Percentiles rank a stretch among this genome's conserved stretches.
These are phyloP conservation scores for Myiozetetes cayanensis DNA, from an alignment of 2,113 vertebrate species.

Conservation along the genomic window DNA sequence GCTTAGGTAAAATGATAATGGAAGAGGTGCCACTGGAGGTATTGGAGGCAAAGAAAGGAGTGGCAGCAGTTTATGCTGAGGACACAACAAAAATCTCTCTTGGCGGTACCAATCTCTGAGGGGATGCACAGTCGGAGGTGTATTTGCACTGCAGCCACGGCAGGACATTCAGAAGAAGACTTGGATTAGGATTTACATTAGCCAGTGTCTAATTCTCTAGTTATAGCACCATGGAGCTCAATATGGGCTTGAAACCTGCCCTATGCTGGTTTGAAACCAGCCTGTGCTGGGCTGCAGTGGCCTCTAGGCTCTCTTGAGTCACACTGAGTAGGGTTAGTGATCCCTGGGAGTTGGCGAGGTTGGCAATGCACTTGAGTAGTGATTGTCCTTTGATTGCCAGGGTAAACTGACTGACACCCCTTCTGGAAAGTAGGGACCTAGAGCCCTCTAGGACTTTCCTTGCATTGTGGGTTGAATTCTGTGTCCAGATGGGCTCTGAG, in stretches of 20 bases:
- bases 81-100: background rate
- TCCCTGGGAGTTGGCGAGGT: background rate
- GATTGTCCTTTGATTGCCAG: background rate
- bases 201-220: background rate
- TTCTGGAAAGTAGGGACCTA: background rate
- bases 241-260: background rate
- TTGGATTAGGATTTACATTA: background rate
- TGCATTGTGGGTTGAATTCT: background rate
- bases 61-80: background rate
- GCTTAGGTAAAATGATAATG: background rate
- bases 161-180: background rate
- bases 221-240: background rate
- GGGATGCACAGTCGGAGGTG: background rate
- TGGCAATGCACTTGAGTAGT: background rate
- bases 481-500: rapidly evolving
- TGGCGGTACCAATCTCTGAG: background rate
- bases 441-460: background rate
- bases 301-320: background rate
- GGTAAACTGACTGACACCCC: background rate
- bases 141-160: background rate
- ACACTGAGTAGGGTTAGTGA: rapidly evolving
- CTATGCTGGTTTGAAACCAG: background rate
- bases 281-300: rapidly evolving
- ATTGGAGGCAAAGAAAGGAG: background rate
- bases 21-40: background rate